Percentiles rank a stretch among this genome's conserved stretches.
Evolutionary conservation across 2,888 invertebrate genomes (phyloP).

Genomic region (Tiliacea aurago): DNA sequence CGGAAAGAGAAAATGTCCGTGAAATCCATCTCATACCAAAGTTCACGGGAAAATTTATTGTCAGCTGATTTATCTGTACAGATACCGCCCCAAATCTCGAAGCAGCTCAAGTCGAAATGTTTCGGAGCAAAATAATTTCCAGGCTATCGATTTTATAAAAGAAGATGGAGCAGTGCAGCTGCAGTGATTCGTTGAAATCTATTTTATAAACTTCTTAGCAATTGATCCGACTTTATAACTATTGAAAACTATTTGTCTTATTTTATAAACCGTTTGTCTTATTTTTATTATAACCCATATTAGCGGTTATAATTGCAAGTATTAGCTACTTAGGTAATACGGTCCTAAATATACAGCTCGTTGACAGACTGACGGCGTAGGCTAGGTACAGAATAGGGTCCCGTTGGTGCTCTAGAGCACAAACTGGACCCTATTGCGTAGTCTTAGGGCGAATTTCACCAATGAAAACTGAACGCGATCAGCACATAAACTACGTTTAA

Average conservation of each 20-base stretch:
- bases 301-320: neutral
- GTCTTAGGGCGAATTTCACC: no score
- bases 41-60: constrained; percentile 60
- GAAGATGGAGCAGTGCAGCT: neutral
- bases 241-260: no score
- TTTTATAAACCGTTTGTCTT: neutral
- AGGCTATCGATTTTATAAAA: constrained; percentile 6
- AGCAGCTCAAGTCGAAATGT: constrained; percentile 20
- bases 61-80: constrained; percentile 55
- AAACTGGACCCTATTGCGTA: no score
- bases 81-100: constrained; percentile 38
- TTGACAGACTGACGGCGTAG: neutral
- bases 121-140: constrained; percentile 29
- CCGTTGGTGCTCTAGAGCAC: neutral
- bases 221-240: neutral
- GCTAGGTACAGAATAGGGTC: neutral
- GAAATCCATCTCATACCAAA: constrained; percentile 54
- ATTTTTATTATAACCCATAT: neutral
- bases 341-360: neutral
- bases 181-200: neutral
- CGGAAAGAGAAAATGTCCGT: constrained; percentile 51
- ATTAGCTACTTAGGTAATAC: no score
- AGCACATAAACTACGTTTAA: no score
- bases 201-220: neutral
- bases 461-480: no score